These are phyloP conservation scores for Cyphomyrus discorhynchus DNA, from an alignment of 2,113 vertebrate species.

Conservation along the genomic window DNA sequence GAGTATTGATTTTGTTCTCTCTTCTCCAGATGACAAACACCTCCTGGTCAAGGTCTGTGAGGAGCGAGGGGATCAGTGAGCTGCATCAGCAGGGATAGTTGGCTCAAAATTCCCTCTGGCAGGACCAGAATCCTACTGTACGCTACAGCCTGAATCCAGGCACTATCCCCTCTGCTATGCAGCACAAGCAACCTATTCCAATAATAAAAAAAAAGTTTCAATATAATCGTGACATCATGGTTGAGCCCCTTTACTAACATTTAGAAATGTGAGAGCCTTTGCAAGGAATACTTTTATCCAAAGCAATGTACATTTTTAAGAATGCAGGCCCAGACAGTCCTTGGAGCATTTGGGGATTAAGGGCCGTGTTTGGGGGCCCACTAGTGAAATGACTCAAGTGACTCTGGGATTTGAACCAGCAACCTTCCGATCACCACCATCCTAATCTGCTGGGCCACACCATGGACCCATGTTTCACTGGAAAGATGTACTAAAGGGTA, in stretches of 20 bases:
- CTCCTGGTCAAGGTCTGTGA: constrained; percentile 17
- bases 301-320: not conserved
- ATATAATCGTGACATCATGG: not conserved
- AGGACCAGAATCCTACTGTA: not conserved
- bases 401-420: not conserved
- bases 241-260: not conserved
- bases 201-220: not conserved
- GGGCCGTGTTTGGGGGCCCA: not conserved
- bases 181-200: not conserved
- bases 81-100: not conserved
- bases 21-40: constrained; percentile 14
- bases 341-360: not conserved
- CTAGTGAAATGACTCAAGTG: not conserved
- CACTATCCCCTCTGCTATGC: not conserved
- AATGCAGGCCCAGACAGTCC: not conserved
- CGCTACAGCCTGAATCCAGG: not conserved
- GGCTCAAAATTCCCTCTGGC: not conserved
- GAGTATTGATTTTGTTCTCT: constrained; percentile 7
- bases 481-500: not conserved
- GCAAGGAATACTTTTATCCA: not conserved
- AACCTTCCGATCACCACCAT: not conserved
- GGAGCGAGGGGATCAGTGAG: not conserved
- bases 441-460: not conserved
- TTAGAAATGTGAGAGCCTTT: not conserved
- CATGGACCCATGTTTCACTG: not conserved